Percentiles rank a stretch among this genome's conserved stretches.
Evolutionary conservation across 2,797 vertebrate species (phyloP).

Genomic region (Phylloscopus collybita): DNA sequence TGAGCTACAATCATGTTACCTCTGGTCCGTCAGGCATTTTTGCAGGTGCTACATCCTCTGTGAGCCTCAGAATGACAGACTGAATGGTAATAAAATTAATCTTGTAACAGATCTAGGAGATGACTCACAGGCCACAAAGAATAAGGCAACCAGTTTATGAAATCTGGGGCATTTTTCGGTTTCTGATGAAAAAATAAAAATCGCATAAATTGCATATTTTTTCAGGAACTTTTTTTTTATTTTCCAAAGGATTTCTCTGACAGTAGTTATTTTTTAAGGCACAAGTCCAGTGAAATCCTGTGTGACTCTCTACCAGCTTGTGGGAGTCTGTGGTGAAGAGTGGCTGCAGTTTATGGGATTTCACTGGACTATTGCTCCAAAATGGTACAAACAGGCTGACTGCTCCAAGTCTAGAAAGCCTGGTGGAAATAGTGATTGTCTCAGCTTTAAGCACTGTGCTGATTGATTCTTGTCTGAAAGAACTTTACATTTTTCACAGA

Average conservation of each 20-base stretch:
- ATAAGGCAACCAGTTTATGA: conserved; percentile 14
- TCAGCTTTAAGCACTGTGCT: neutral
- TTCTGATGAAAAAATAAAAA: neutral
- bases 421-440: neutral
- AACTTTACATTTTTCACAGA: neutral
- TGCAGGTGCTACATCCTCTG: neutral
- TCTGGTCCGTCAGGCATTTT: neutral
- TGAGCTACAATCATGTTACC: neutral
- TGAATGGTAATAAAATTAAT: neutral
- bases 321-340: neutral
- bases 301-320: neutral
- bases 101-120: neutral
- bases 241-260: neutral
- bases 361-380: neutral
- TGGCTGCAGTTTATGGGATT: neutral
- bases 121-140: neutral
- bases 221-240: neutral
- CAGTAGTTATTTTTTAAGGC: neutral
- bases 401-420: neutral
- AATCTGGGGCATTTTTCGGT: conserved; percentile 24
- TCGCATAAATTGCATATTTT: neutral
- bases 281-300: neutral
- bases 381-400: neutral
- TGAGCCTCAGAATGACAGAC: neutral
- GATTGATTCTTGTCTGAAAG: neutral